Evolutionary conservation across 1,140 invertebrate genomes (phyloP).

Genomic region (Sitodiplosis mosellana): DNA sequence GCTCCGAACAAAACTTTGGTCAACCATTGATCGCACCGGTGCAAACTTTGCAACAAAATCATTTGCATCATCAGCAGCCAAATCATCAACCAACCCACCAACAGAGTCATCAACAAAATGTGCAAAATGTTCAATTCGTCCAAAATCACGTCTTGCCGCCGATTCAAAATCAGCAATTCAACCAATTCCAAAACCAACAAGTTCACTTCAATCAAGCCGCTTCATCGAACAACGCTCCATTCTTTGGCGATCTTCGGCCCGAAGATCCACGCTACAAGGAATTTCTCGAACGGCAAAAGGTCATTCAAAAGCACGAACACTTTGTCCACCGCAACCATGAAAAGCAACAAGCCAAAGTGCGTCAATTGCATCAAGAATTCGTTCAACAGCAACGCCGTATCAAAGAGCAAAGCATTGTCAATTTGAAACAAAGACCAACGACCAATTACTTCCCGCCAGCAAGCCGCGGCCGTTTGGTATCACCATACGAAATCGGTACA

Average conservation of each 20-base stretch:
- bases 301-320: constrained; percentile 48
- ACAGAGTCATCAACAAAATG: neutral
- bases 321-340: constrained; percentile 48
- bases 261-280: constrained; percentile 43
- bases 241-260: constrained; percentile 5
- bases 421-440: constrained; percentile 10
- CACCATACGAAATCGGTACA: constrained; percentile 24
- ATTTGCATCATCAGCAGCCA: constrained; percentile 9
- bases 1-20: constrained; percentile 3
- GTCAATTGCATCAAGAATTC: constrained; percentile 41
- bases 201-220: neutral
- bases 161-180: constrained; percentile 3
- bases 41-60: constrained; percentile 8
- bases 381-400: constrained; percentile 38
- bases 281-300: constrained; percentile 38
- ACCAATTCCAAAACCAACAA: constrained; percentile 3
- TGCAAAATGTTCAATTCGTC: constrained; percentile 22
- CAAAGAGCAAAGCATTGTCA: constrained; percentile 22
- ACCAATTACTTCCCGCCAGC: constrained; percentile 27
- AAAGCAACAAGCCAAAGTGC: constrained; percentile 43
- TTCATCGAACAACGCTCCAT: neutral
- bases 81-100: constrained; percentile 1
- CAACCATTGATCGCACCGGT: constrained; percentile 12
- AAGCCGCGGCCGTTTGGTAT: constrained; percentile 20
- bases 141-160: constrained; percentile 15